Evolutionary conservation across 2,113 vertebrate species (phyloP), one percentile per base, ranked within the genome.

Genomic region (Chlorodrepanis virens): DNA sequence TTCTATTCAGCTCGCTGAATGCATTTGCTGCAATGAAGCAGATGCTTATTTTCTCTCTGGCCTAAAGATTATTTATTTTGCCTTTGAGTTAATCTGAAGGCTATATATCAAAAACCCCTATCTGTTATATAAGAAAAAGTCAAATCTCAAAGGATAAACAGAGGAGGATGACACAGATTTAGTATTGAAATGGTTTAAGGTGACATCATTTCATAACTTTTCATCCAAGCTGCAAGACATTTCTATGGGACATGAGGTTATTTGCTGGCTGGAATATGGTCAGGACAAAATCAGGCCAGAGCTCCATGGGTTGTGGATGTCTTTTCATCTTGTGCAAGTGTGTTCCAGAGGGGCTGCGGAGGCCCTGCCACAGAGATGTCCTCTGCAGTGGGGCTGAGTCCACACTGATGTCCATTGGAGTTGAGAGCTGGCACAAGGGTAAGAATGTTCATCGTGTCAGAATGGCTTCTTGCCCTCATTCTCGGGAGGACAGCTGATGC

Each of bases 41-140:
- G 83, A 82, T 86, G 91, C 81, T 87, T 90, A 89, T 92, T 95
- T 96, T 89, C 93, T 76, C 47, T 76, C 54, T 80, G 61, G 57
- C 70, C 56, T 88, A 52, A 91, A 94, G 78, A 91, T 89, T 84
- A 82, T 95, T 94, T 96, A 94, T 94, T 96, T 89, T 95, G 54
- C 87, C 81, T 88, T 94, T 67, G 28, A 89, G 86, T 74, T 96
- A 93, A 94, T 95, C 83, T 92, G 90, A 89, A 96, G n/a, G 64
- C 72, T 64, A n/a, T 83, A 49, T 78, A 88, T 93, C 83, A 94
- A 94, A 92, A 71, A 50, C 4, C 5, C 14, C n/a, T 95, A 83
- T 93, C 65, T 79, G 69, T 90, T 93, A 94, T 68, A 45, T 42
- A 93, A 82, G 29, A 83, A 72, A 75, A 85, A 95, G 33, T 64